A percentile compares a stretch with the other conserved stretches of the same genome.
Evolutionary conservation across 2,888 invertebrate species (phyloP).

Genomic region (Spodoptera exigua): DNA sequence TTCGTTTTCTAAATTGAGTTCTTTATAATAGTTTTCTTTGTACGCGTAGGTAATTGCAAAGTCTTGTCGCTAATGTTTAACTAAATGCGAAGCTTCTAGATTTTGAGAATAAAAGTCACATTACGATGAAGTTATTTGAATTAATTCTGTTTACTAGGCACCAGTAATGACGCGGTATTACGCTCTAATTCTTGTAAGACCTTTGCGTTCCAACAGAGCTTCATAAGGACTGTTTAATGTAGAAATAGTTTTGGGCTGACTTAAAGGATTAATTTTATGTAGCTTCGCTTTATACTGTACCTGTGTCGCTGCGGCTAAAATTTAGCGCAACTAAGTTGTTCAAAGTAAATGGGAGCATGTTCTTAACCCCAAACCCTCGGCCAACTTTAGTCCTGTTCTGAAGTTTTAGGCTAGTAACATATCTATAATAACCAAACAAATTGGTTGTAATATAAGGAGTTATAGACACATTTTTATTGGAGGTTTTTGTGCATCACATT

Average conservation of each 20-base stretch:
- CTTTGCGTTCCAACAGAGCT: neutral
- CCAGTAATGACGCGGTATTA: constrained; percentile 5
- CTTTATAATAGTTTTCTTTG: constrained; percentile 24
- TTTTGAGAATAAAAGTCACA: constrained; percentile 1
- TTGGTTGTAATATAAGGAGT: no score
- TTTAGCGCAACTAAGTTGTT: constrained; percentile 2
- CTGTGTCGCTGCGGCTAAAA: neutral
- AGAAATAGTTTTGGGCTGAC: constrained; percentile 10
- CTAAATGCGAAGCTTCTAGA: neutral
- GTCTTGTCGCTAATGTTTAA: constrained; percentile 6
- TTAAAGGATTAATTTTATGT: constrained; percentile 21
- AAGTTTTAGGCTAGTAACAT: neutral
- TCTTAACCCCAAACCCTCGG: neutral
- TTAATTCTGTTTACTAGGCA: constrained; percentile 5
- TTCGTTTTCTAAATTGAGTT: constrained; percentile 23
- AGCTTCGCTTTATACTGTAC: neutral
- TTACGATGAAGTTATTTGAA: constrained; percentile 29
- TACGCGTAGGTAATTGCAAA: constrained; percentile 12
- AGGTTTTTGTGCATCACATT: no score
- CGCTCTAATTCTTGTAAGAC: constrained; percentile 24
- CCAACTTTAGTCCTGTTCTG: neutral
- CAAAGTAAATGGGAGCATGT: constrained; percentile 14
- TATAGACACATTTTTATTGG: no score
- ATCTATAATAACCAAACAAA: no score
- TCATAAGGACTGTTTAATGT: constrained; percentile 16